Percentiles rank a stretch among this genome's conserved stretches.
Evolutionary conservation across 2,888 invertebrate genomes (phyloP).

Genomic region (Hipparchia semele): DNA sequence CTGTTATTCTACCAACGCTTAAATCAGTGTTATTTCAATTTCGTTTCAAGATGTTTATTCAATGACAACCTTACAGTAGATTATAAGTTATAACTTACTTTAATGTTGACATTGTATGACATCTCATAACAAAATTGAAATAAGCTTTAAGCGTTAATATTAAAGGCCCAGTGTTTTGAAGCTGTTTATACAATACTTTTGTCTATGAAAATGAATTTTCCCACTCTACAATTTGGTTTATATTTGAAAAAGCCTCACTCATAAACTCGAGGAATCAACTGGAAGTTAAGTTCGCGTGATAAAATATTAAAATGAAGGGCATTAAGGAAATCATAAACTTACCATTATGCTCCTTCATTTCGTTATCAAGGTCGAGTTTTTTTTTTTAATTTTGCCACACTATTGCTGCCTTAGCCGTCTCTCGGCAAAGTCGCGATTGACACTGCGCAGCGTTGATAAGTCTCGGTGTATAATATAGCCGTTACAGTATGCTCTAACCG

Average conservation of each 20-base stretch:
- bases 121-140: too few species aligned
- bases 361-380: conserved; percentile 27
- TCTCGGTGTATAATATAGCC: conserved; percentile 44
- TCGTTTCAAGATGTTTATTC: too few species aligned
- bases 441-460: conserved; percentile 43
- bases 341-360: conserved; percentile 40
- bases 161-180: too few species aligned
- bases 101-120: too few species aligned
- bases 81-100: too few species aligned
- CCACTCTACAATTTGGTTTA: background rate
- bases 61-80: too few species aligned
- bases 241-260: background rate
- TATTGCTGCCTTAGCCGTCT: conserved; percentile 29
- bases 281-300: background rate
- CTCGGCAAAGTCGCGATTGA: conserved; percentile 43
- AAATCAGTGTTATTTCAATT: too few species aligned
- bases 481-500: conserved; percentile 35
- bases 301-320: conserved; percentile 18
- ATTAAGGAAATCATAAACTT: conserved; percentile 26
- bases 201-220: background rate
- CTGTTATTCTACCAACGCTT: too few species aligned
- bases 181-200: too few species aligned
- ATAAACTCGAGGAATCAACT: background rate
- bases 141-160: too few species aligned
- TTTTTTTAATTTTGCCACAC: conserved; percentile 29